Conservation (phyloP, 2,797 vertebrate genomes). For the Characodon lateralis region DNA sequence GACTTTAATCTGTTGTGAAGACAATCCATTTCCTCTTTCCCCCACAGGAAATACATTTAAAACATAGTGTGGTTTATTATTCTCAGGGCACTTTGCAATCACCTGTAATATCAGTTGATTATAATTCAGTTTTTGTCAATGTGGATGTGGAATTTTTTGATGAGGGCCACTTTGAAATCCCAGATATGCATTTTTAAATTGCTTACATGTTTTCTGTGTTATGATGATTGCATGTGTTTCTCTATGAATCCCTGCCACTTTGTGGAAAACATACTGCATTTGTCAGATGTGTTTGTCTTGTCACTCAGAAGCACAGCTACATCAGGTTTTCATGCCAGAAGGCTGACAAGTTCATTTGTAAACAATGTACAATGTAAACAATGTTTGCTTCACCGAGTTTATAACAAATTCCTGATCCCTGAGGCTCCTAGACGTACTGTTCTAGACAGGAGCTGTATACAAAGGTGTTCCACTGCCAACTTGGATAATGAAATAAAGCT, state of each 20-base stretch:
- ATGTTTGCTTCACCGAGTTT: neutral
- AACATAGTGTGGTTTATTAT: constrained; percentile 21
- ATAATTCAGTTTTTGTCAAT: neutral
- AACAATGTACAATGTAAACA: neutral
- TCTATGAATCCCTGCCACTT: neutral
- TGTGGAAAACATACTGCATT: neutral
- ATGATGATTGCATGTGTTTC: neutral
- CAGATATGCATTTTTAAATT: neutral
- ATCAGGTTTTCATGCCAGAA: neutral
- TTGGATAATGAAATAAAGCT: neutral
- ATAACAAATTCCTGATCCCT: neutral
- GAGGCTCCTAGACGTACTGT: neutral
- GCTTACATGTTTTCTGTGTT: neutral
- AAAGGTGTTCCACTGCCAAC: neutral
- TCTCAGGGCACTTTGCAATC: constrained; percentile 26
- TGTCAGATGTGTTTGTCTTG: neutral
- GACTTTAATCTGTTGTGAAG: constrained; percentile 58
- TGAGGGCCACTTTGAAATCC: neutral
- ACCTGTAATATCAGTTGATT: constrained; percentile 20
- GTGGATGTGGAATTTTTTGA: neutral
- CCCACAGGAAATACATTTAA: constrained; percentile 52
- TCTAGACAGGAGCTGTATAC: neutral
- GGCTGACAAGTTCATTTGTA: constrained; percentile 7
- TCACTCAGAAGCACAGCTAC: neutral
- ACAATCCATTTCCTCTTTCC: constrained; percentile 55